Conservation (phyloP, 2,888 invertebrate genomes). For the Emmelina monodactyla region DNA sequence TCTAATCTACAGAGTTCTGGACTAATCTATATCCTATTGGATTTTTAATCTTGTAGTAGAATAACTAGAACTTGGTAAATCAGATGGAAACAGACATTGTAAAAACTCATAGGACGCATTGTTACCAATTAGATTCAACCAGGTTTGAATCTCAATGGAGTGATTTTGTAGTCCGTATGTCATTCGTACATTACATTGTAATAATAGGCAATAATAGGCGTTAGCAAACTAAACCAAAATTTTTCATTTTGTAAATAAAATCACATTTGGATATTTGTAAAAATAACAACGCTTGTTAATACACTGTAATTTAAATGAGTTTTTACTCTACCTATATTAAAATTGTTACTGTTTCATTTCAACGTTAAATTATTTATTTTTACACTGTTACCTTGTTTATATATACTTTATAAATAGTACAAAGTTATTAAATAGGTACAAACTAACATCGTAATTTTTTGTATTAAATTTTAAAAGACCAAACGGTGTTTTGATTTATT, state of each 20-base stretch:
- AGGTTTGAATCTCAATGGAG: slow-evolving; percentile 38
- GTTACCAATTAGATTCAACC: slow-evolving; percentile 45
- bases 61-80: slow-evolving; percentile 23
- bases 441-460: slow-evolving; percentile 54
- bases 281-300: neutral
- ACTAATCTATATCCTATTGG: slow-evolving; percentile 5
- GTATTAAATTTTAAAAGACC: slow-evolving; percentile 62
- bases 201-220: neutral
- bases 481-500: slow-evolving; percentile 62
- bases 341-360: neutral
- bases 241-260: slow-evolving; percentile 1
- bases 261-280: neutral
- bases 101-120: slow-evolving; percentile 28
- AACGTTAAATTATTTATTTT: slow-evolving; percentile 10
- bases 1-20: slow-evolving; percentile 23
- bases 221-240: neutral
- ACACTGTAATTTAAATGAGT: slow-evolving; percentile 8
- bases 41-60: slow-evolving; percentile 17
- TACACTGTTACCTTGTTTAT: slow-evolving; percentile 3
- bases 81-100: slow-evolving; percentile 34
- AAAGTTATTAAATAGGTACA: slow-evolving; percentile 30
- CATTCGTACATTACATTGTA: slow-evolving; percentile 3
- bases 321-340: neutral
- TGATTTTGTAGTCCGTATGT: slow-evolving; percentile 25
- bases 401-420: slow-evolving; percentile 35